A percentile compares a stretch with the other conserved stretches of the same genome.
These are phyloP conservation scores for Euplexia lucipara DNA, from an alignment of 2,888 invertebrate species.

Conservation along the genomic window DNA sequence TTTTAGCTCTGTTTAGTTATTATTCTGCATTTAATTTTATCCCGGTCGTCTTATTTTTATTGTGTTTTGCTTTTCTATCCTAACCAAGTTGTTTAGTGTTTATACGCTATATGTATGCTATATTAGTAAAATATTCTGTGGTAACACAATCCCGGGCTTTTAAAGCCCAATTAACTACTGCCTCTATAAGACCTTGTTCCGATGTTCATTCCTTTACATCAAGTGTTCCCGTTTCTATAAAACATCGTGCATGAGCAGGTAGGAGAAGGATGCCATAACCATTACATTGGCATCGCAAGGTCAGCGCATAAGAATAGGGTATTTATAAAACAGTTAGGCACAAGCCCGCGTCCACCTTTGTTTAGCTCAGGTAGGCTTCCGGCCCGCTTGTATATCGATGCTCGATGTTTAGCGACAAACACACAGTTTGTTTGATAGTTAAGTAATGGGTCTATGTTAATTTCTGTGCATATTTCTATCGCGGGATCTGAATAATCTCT, in stretches of 20 bases:
- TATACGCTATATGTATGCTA: too few relatives aligned
- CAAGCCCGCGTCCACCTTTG: constrained; percentile 56
- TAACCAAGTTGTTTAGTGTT: too few relatives aligned
- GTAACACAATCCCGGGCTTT: background rate
- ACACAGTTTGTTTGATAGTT: constrained; percentile 32
- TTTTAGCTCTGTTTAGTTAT: too few relatives aligned
- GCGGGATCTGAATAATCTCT: background rate
- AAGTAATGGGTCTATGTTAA: constrained; percentile 35
- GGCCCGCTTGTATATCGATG: constrained; percentile 48
- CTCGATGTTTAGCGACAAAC: constrained; percentile 41
- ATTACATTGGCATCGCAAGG: constrained; percentile 56
- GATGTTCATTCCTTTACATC: background rate
- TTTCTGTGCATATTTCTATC: constrained; percentile 15
- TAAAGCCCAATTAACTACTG: background rate
- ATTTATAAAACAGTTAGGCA: constrained; percentile 64
- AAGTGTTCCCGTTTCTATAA: constrained; percentile 8
- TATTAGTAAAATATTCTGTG: background rate
- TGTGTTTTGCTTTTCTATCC: too few relatives aligned
- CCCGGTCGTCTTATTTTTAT: too few relatives aligned
- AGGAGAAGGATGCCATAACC: constrained; percentile 40
- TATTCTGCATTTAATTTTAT: background rate
- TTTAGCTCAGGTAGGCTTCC: constrained; percentile 66
- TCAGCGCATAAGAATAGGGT: constrained; percentile 61
- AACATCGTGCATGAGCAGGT: constrained; percentile 39
- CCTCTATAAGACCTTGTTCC: background rate